Percentiles rank a stretch among this genome's conserved stretches.
Conservation (phyloP, 2,888 invertebrate genomes). For the Epistrophe grossulariae region DNA sequence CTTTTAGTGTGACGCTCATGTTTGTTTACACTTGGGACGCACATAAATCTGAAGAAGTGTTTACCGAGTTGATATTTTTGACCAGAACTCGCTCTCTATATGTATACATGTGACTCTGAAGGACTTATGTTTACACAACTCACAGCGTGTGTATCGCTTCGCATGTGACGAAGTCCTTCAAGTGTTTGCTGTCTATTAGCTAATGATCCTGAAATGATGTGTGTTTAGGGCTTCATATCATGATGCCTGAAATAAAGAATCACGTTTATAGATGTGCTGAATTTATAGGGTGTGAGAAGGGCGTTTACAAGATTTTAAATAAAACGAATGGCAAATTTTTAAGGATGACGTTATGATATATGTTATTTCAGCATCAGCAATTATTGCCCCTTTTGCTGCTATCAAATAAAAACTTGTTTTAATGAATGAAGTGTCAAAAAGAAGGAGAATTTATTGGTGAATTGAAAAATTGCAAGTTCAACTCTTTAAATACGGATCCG, state of each 20-base stretch:
- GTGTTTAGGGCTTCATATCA: slow-evolving; percentile 45
- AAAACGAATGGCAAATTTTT: not conserved
- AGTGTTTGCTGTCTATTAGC: slow-evolving; percentile 75
- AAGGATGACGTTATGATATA: not conserved
- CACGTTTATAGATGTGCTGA: not conserved
- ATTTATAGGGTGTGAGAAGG: not conserved
- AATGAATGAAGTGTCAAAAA: not conserved
- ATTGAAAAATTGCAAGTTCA: too few species aligned
- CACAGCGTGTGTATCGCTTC: slow-evolving; percentile 38
- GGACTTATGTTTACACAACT: slow-evolving; percentile 57
- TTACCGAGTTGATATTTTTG: slow-evolving; percentile 66
- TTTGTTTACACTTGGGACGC: slow-evolving; percentile 57
- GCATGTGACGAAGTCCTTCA: slow-evolving; percentile 63
- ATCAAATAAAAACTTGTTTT: not conserved
- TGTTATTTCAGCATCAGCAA: not conserved
- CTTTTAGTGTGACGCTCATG: slow-evolving; percentile 22
- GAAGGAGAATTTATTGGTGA: not conserved
- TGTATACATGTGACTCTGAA: slow-evolving; percentile 13
- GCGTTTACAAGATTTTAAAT: not conserved
- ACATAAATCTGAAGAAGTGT: slow-evolving; percentile 59
- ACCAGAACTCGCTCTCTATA: slow-evolving; percentile 41
- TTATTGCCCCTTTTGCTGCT: not conserved
- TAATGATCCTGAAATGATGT: slow-evolving; percentile 74
- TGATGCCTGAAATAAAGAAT: slow-evolving; percentile 2
- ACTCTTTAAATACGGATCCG: too few species aligned